phyloP scores from a whole-genome alignment of 2,113 vertebrate genomes.

The Myiopsitta monachus region DNA sequence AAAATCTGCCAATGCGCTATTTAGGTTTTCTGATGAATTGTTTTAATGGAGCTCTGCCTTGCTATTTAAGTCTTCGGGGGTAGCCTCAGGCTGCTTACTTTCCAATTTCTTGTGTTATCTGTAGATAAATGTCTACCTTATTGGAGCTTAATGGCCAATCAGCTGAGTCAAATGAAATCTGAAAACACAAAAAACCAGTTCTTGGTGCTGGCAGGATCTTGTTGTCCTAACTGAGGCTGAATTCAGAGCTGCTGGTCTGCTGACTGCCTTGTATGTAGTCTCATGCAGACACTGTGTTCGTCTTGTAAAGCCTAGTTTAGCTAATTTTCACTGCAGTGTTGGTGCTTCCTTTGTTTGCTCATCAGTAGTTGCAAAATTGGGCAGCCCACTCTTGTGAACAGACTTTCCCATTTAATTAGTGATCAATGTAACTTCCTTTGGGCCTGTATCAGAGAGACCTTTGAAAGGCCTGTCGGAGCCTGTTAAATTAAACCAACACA shows the following conservation, averaged over 20 bases:
- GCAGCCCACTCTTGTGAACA: background rate
- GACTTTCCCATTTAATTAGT: background rate
- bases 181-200: slow-evolving; percentile 13
- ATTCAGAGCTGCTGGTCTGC: background rate
- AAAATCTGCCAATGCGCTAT: slow-evolving; percentile 32
- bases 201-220: slow-evolving; percentile 8
- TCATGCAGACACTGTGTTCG: background rate
- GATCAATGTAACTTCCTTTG: background rate
- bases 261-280: background rate
- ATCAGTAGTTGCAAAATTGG: background rate
- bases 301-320: background rate
- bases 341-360: background rate
- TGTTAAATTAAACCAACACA: background rate
- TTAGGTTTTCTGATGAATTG: slow-evolving; percentile 44
- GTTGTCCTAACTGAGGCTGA: background rate
- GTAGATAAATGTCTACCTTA: slow-evolving; percentile 27
- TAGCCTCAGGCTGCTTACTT: slow-evolving; percentile 47
- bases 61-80: slow-evolving; percentile 23
- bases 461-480: fast-evolving
- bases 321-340: background rate
- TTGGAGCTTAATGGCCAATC: slow-evolving; percentile 44
- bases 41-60: slow-evolving; percentile 44
- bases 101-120: slow-evolving; percentile 48
- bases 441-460: fast-evolving
- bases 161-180: slow-evolving; percentile 52